Evolutionary conservation across 2,888 invertebrate species (phyloP), one percentile per base, ranked within the genome.

Genomic region (Polia nebulosa): DNA sequence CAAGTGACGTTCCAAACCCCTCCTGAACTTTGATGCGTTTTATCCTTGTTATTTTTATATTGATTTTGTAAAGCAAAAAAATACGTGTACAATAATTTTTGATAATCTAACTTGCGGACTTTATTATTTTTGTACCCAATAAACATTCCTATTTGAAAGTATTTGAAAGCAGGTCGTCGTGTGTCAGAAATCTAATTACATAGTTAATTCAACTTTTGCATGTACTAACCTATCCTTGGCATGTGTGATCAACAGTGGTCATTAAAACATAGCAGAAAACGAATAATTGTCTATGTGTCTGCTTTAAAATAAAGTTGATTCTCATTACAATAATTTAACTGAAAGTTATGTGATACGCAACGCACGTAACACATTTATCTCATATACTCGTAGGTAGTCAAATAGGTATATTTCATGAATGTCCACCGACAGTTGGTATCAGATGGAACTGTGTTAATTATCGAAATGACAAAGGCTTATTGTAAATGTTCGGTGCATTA

Each of bases 371-470:
- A n/a, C 22, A 39, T 75, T 61, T 51, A 60, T 58, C n/a, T 51
- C 49, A 57, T 63, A 27, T 17, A n/a, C n/a, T n/a, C n/a, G n/a
- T n/a, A 41, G 6, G 39, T 29, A 59, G 11, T 27, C 15, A 36
- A 3, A 41, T 44, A 22, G n/a, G 15, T 45, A 71, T 71, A 72
- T 77, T 70, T 71, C 57, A 76, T 71, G 29, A 70, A 76, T 64
- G 73, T 67, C 70, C 69, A 56, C 32, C 41, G 55, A 13, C 67
- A 68, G 66, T 49, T 69, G 65, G 44, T 82, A 90, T 88, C 88
- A 87, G 86, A 88, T 89, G 83, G 71, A 81, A 85, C 83, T 74
- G 41, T 86, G 87, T 87, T 87, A 87, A 90, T 88, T 88, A 87
- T 84, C 81, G 77, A 78, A 77, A 63, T 86, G 84, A 89, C 84